These are phyloP conservation scores for Apotomis betuletana DNA, from an alignment of 2,888 invertebrate genomes.

Conservation along the genomic window DNA sequence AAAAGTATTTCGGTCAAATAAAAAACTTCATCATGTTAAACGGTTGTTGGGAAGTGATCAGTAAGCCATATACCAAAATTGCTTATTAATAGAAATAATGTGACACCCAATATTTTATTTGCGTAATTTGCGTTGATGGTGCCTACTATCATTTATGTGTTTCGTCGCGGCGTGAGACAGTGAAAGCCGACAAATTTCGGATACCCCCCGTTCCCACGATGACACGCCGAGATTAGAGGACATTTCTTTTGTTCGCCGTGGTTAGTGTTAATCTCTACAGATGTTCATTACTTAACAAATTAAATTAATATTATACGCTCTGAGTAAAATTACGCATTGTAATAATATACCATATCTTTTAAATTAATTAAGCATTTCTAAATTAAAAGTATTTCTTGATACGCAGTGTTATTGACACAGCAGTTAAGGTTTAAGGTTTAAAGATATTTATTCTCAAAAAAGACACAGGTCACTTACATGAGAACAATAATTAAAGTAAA, in stretches of 20 bases:
- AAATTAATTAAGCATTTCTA: neutral
- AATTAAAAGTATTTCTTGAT: neutral
- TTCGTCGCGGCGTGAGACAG: conserved; percentile 63
- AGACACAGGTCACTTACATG: too few relatives aligned
- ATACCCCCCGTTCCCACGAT: conserved; percentile 69
- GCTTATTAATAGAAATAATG: too few relatives aligned
- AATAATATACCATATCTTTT: neutral
- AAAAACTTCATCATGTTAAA: too few relatives aligned
- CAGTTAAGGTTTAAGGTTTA: too few relatives aligned
- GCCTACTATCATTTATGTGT: conserved; percentile 2
- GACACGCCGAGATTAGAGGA: conserved; percentile 54
- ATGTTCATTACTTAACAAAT: conserved; percentile 26
- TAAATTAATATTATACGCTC: conserved; percentile 30
- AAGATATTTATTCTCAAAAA: too few relatives aligned
- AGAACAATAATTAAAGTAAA: too few relatives aligned
- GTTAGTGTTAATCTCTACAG: conserved; percentile 43
- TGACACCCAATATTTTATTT: too few relatives aligned
- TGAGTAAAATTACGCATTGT: neutral
- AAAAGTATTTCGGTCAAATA: too few relatives aligned
- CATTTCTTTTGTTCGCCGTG: conserved; percentile 52
- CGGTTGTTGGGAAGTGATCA: too few relatives aligned
- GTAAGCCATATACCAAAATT: too few relatives aligned
- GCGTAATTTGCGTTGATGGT: too few relatives aligned
- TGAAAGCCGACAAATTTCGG: conserved; percentile 66
- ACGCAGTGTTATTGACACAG: neutral